Evolutionary conservation across 2,113 vertebrate genomes (phyloP).

Genomic region (Pholis gunnellus): DNA sequence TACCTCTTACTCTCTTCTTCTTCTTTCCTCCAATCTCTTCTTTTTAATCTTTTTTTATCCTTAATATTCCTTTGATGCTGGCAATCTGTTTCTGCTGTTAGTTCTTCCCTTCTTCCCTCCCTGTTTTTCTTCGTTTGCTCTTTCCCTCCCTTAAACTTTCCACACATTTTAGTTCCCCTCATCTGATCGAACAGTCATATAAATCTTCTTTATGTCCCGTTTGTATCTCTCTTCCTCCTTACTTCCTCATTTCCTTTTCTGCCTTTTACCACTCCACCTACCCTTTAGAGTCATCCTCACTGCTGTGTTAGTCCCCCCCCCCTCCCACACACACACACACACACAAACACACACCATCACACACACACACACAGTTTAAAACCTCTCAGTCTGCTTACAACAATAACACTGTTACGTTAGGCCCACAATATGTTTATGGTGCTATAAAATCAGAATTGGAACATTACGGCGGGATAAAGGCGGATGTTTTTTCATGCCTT

Average conservation of each 20-base stretch:
- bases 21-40: background rate
- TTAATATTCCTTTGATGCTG: background rate
- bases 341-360: no score
- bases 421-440: conserved; percentile 57
- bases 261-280: background rate
- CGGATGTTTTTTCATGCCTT: conserved; percentile 53
- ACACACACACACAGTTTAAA: conserved; percentile 39
- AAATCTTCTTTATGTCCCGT: conserved; percentile 7
- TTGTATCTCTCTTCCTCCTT: background rate
- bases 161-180: background rate
- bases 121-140: background rate
- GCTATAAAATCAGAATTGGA: conserved; percentile 65
- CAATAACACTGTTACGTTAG: conserved; percentile 42
- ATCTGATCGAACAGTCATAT: background rate
- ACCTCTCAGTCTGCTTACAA: conserved; percentile 58
- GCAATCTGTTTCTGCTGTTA: background rate
- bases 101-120: background rate
- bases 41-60: no score
- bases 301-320: background rate
- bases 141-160: background rate
- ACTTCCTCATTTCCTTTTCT: background rate
- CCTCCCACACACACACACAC: background rate
- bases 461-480: conserved; percentile 60
- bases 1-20: background rate
- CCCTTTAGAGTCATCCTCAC: conserved; percentile 10